Evolutionary conservation across 2,113 vertebrate genomes (phyloP), one percentile per base, ranked within the genome.

Genomic region (Sakesphorus luctuosus): DNA sequence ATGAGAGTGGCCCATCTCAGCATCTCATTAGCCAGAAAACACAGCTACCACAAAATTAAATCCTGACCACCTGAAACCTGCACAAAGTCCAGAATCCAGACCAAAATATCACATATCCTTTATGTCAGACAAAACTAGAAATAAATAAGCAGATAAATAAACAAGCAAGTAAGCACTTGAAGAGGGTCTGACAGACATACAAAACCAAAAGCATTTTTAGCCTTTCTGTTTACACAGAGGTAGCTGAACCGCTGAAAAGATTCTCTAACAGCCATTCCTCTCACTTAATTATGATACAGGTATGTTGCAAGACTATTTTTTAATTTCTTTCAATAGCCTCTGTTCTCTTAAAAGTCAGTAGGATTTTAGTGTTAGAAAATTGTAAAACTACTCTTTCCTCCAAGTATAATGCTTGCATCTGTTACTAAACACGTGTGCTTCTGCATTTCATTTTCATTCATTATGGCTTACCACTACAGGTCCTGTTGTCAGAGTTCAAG

Each of bases 401-500:
- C 25, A 36, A 58, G n/a, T 16, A 58, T 13, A 73, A 24, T 6
- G 29, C 52, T 67, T n/a, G 65, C 18, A 75, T 5, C 1, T 3
- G 33, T 46, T 36, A 73, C 16, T 16, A 49, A 94, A 63, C 14
- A 23, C 59, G 11, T 2, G 33, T 24, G 80, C 87, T 74, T 31
- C 73, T 43, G 74, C 40, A 18, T 40, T 83, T 59, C 50, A 16
- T 49, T 74, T 61, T 20, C 36, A 82, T 9, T 46, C 26, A 7
- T 38, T 16, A 38, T 2, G 44, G 61, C 99, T 99, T 98, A 99
- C 99, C 99, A 31, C 99, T 99, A 88, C 99, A 99, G 15, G 99
- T 99, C 96, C 99, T 99, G 98, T 99, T 99, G 98, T 99, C 99
- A 0, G 97, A 77, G 86, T 99, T 99, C 80, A 99, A 97, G 52